Evolutionary conservation across 2,113 vertebrate species (phyloP).

Genomic region (Murina feae): DNA sequence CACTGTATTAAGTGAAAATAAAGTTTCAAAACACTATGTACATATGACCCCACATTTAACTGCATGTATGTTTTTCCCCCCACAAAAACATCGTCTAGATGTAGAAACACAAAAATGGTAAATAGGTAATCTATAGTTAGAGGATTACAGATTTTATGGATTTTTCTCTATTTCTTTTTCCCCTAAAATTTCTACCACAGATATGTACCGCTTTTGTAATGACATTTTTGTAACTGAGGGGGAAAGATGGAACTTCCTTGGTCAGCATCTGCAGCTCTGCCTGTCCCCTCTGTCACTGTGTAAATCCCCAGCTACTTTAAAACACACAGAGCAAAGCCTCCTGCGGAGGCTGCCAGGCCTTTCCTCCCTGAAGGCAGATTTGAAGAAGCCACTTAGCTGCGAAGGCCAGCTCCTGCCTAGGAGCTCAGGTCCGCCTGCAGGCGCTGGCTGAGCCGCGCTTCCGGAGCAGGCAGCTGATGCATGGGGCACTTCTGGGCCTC

Average conservation of each 20-base stretch:
- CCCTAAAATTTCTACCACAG: background rate
- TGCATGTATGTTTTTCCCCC: background rate
- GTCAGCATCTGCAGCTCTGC: background rate
- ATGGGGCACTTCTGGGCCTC: slow-evolving; percentile 36
- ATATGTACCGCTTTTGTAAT: background rate
- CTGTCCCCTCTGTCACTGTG: background rate
- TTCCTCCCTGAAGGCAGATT: background rate
- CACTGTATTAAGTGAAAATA: background rate
- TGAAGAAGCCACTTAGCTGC: slow-evolving; percentile 24
- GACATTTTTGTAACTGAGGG: background rate
- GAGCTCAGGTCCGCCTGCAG: background rate
- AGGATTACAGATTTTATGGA: background rate
- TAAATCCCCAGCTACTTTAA: slow-evolving; percentile 27
- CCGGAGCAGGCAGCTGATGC: background rate
- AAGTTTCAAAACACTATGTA: background rate
- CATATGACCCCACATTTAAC: background rate
- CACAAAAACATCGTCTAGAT: background rate
- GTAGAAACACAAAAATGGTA: background rate
- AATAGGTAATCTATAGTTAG: background rate
- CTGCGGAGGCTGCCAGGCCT: background rate
- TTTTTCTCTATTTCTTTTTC: background rate
- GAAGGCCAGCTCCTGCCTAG: background rate
- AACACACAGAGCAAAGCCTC: slow-evolving; percentile 37
- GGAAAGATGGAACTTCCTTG: background rate
- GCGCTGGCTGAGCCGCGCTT: background rate